Evolutionary conservation across 2,888 invertebrate genomes (phyloP).

Genomic region (Cryptus viduatorius): DNA sequence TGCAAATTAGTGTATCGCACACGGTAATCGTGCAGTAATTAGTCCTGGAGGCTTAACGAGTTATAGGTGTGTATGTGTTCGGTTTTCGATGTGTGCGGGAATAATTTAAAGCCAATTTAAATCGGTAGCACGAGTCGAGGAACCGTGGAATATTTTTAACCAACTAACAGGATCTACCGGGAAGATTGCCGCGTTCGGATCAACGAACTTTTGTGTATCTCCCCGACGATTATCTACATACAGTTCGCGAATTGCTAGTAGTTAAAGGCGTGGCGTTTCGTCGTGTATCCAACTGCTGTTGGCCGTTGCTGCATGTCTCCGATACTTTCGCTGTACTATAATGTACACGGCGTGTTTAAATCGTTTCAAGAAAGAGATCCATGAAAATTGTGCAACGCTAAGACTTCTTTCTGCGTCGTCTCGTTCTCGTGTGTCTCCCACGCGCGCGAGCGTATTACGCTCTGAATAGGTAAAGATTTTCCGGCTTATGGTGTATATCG

Average conservation of each 20-base stretch:
- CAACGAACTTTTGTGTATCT: conserved; percentile 45
- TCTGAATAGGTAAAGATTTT: conserved; percentile 49
- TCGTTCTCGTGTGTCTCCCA: conserved; percentile 43
- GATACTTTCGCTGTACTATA: conserved; percentile 56
- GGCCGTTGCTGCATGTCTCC: conserved; percentile 48
- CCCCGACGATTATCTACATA: conserved; percentile 38
- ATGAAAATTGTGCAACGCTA: conserved; percentile 76
- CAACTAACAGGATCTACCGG: conserved; percentile 31
- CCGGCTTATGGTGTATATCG: conserved; percentile 26
- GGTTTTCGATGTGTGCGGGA: not conserved
- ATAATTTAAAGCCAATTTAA: conserved; percentile 47
- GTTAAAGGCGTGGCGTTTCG: conserved; percentile 61
- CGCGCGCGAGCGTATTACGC: conserved; percentile 60
- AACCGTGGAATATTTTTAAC: conserved; percentile 26
- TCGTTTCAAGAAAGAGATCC: conserved; percentile 66
- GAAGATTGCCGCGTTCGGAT: conserved; percentile 47
- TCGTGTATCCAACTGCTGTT: conserved; percentile 69
- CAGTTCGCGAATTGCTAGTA: conserved; percentile 33
- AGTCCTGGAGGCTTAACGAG: conserved; percentile 32
- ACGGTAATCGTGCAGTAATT: conserved; percentile 41
- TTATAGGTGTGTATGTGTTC: conserved; percentile 3
- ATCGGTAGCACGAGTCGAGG: conserved; percentile 6
- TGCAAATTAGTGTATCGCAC: conserved; percentile 40
- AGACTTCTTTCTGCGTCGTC: conserved; percentile 63
- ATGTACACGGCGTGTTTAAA: conserved; percentile 32